Evolutionary conservation across 2,888 invertebrate species (phyloP), one percentile per base, ranked within the genome.

Genomic region (Synanthedon formicaeformis): DNA sequence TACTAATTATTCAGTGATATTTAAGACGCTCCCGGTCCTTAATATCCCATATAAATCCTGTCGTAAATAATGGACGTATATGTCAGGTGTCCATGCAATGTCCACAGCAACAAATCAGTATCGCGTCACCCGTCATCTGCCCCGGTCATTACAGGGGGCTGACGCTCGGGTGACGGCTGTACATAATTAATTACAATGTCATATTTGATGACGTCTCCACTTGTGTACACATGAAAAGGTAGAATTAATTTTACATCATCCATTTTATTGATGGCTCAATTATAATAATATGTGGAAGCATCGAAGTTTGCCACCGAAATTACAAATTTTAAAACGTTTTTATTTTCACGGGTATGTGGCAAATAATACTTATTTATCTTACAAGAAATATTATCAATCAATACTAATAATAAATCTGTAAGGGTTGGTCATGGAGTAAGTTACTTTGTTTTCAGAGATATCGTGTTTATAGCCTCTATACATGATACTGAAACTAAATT

Each of bases 181-280:
- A 18, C 58, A 63, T 69, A 68, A 81, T 82, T 80, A 79, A 81
- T 82, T 76, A 76, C 68, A 75, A 72, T 62, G 71, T 75, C 74
- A 79, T 73, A 73, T 70, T 73, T 60, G 67, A 67, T 60, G 67
- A 60, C 68, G 63, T 67, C 64, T 67, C 64, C 57, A 72, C 63
- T 71, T 78, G 79, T 81, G 81, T 67, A 8, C 23, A 49, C 18
- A 23, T 16, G 49, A 45, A 13, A 16, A 49, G 13, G 16, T 49
- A 16, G 6, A 45, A 45, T n/a, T 45, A 45, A 45, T 45, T 45
- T 45, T 13, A 45, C 2, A 45, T 45, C 13, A 45, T 45, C 13
- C 45, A 45, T 45, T 13, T 45, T 45, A 2, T 12, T 45, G n/a
- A 45, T 45, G n/a, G 45, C n/a, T 45, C 45, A 45, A 5, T 45